Evolutionary conservation across 1,140 invertebrate species (phyloP), one percentile per base, ranked within the genome.

Genomic region (Lepidotrigona ventralis): DNA sequence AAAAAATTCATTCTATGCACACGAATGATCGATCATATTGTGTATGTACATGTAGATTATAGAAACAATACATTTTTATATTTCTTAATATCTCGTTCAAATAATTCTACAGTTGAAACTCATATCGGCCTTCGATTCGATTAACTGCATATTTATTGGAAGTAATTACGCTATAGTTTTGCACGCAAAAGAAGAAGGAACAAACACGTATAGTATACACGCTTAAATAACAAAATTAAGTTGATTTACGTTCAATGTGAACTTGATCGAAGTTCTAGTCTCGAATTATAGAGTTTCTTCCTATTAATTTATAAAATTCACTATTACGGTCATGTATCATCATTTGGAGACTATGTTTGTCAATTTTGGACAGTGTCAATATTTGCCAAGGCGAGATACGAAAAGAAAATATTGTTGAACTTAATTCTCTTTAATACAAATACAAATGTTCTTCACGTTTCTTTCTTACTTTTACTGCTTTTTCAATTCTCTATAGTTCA

Each of bases 171-270:
- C 39, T 78, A 83, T 23, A 78, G 46, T 33, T 26, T 26, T 69
- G 56, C 75, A 12, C 54, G 33, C n/a, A 54, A 54, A 11, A 33
- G 77, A 54, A 51, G 51, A 83, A 83, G 66, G 74, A 83, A 78
- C 81, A 82, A 58, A 78, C 51, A 68, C n/a, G 39, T 69, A 77
- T 39, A 76, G 54, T 54, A 60, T 82, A 77, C 56, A 77, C 63
- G 33, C 39, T 58, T 70, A 77, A 66, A 60, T 53, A 60, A 68
- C 53, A 70, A 51, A 69, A 70, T 46, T 19, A 60, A 56, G 26
- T 56, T 14, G n/a, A 68, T 64, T 56, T 76, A 81, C 51, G n/a
- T 54, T 81, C 21, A 26, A 63, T 70, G 46, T 51, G 51, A 68
- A 68, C 64, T 15, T 64, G 46, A 15, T 29, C 15, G 5, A 29